Base-by-base conservation (phyloP, 1,140 invertebrate species). In the Drosophila tristis region DNA sequence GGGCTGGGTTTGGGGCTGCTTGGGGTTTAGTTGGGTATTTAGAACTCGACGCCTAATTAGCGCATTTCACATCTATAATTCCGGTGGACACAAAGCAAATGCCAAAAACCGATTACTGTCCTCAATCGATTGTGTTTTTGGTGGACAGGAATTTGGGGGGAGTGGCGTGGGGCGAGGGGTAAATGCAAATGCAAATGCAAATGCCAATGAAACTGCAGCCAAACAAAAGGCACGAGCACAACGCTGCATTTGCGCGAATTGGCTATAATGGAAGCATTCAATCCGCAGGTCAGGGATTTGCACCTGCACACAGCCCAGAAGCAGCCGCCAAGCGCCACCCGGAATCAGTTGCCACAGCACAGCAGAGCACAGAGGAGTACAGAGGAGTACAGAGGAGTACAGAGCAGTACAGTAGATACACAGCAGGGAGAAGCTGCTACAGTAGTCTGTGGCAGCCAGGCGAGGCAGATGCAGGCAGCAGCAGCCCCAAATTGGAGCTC, bases 41-140 rank as follows among this genome's bases (percentile, higher is more conserved):
- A 15, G 35, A 26, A 70, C 57, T 70, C 64, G 67, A 70, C 67
- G 67, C 67, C 67, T 50, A 70, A 70, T 70, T 70, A 70, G 67
- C 64, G 67, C 67, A 58, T 70, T 70, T 68, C 66, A 50, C 65
- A 68, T 49, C 53, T 65, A 68, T 70, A 70, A 70, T 70, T 39
- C 51, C 45, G 35, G 9, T 11, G 35, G 35, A 39, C 35, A 29
- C 23, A 70, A 50, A 70, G 65, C 51, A 35, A 70, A 70, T 70
- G 64, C 67, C 67, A 50, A 57, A 70, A 50, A 70, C 51, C 67
- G 67, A 70, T 70, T 58, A 70, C 64, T 49, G 44, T 31, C 45
- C 31, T 44, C 63, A 64, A 63, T 65, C 63, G 49, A 58, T 11
- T 63, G 62, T 20, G 29, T 31, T 31, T 26, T 31, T 26, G 16